These are phyloP conservation scores for Silurus aristotelis DNA, from an alignment of 2,797 vertebrate species.

Conservation along the genomic window DNA sequence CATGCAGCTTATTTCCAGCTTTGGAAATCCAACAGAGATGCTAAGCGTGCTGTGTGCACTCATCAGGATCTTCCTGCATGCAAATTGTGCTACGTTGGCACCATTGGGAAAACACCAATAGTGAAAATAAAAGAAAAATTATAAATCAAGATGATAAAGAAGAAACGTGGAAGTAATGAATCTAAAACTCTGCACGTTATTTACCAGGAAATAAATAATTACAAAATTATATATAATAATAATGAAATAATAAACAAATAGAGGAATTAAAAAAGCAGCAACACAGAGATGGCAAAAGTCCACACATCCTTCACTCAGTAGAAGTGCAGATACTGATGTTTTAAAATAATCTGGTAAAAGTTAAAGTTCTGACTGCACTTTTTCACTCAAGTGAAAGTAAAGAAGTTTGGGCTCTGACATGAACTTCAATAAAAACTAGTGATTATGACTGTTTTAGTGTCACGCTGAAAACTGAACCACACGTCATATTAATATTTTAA, in stretches of 20 bases:
- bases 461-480: too few relatives aligned
- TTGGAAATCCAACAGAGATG: constrained; percentile 62
- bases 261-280: neutral
- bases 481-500: too few relatives aligned
- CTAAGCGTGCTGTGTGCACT: constrained; percentile 67
- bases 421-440: too few relatives aligned
- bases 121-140: constrained; percentile 20
- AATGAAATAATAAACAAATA: neutral
- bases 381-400: too few relatives aligned
- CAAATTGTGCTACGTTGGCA: constrained; percentile 68
- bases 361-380: too few relatives aligned
- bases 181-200: neutral
- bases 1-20: neutral
- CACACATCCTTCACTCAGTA: too few relatives aligned
- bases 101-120: constrained; percentile 58
- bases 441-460: too few relatives aligned
- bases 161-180: neutral
- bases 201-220: neutral
- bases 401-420: too few relatives aligned
- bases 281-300: too few relatives aligned
- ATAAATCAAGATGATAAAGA: neutral
- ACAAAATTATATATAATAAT: neutral
- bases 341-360: too few relatives aligned
- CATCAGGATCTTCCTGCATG: constrained; percentile 81
- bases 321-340: too few relatives aligned